A percentile compares a stretch with the other conserved stretches of the same genome.
phyloP scores from a whole-genome alignment of 2,797 vertebrate species.

The Carapus acus region DNA sequence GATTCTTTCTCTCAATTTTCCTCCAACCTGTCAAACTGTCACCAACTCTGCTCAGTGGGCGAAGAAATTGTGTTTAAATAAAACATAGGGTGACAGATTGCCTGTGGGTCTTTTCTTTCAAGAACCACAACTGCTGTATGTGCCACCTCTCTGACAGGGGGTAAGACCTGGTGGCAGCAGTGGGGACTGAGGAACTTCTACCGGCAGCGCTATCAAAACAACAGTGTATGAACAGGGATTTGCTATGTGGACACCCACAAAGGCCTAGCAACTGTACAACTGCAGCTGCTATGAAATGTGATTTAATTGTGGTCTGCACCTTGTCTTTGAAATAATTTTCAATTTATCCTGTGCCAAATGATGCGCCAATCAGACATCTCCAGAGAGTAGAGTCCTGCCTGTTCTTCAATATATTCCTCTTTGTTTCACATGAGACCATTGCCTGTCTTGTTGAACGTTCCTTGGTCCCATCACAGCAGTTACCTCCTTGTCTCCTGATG shows the following conservation, averaged over 20 bases:
- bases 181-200: slow-evolving; percentile 11
- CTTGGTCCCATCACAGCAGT: too few species aligned
- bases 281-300: too few species aligned
- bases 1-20: not conserved
- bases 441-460: too few species aligned
- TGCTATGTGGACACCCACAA: slow-evolving; percentile 2
- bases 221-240: slow-evolving; percentile 7
- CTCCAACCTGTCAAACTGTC: slow-evolving; percentile 2
- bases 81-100: slow-evolving; percentile 22
- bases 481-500: too few species aligned
- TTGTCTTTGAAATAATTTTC: too few species aligned
- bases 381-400: too few species aligned
- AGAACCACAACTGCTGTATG: slow-evolving; percentile 7
- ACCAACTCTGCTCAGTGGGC: not conserved
- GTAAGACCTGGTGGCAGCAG: slow-evolving; percentile 5
- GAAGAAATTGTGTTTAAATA: slow-evolving; percentile 1
- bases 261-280: too few species aligned
- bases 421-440: too few species aligned
- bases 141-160: slow-evolving; percentile 1
- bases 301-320: too few species aligned
- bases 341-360: too few species aligned
- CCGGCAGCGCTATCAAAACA: slow-evolving; percentile 7
- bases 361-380: too few species aligned
- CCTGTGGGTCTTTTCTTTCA: slow-evolving; percentile 28
- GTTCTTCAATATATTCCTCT: too few species aligned